These are phyloP conservation scores for Atrichornis clamosus DNA, from an alignment of 2,113 vertebrate species.

Conservation along the genomic window DNA sequence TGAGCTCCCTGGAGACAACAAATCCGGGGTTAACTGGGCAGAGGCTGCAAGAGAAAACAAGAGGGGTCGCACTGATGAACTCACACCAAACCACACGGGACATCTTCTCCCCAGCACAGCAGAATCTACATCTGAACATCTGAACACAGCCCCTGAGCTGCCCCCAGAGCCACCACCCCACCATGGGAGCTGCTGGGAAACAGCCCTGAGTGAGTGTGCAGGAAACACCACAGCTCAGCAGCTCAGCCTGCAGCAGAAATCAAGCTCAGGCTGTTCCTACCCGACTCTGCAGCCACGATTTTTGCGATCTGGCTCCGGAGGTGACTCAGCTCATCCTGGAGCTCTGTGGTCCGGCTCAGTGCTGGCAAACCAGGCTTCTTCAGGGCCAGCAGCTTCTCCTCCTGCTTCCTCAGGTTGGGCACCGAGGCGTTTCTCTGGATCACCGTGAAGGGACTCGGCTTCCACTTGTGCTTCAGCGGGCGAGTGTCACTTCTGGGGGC, in stretches of 20 bases:
- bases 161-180: not conserved
- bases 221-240: not conserved
- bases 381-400: conserved; percentile 88
- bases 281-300: conserved; percentile 86
- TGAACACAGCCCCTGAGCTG: not conserved
- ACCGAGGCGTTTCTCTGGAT: conserved; percentile 97
- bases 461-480: conserved; percentile 94
- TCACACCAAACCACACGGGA: not conserved
- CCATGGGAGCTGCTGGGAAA: not conserved
- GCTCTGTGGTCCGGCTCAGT: conserved; percentile 88
- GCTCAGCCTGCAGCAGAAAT: not conserved
- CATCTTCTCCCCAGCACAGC: not conserved
- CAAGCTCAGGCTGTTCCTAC: conserved; percentile 20
- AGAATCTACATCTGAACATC: not conserved
- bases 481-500: conserved; percentile 86
- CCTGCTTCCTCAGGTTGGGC: conserved; percentile 92
- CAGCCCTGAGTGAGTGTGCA: rapidly evolving
- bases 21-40: conserved; percentile 88
- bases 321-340: conserved; percentile 93
- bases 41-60: conserved; percentile 79
- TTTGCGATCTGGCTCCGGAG: conserved; percentile 94
- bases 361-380: conserved; percentile 92
- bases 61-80: not conserved
- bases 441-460: conserved; percentile 92
- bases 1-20: conserved; percentile 92